Conservation (phyloP, 2,797 vertebrate genomes). For the Catharus ustulatus region DNA sequence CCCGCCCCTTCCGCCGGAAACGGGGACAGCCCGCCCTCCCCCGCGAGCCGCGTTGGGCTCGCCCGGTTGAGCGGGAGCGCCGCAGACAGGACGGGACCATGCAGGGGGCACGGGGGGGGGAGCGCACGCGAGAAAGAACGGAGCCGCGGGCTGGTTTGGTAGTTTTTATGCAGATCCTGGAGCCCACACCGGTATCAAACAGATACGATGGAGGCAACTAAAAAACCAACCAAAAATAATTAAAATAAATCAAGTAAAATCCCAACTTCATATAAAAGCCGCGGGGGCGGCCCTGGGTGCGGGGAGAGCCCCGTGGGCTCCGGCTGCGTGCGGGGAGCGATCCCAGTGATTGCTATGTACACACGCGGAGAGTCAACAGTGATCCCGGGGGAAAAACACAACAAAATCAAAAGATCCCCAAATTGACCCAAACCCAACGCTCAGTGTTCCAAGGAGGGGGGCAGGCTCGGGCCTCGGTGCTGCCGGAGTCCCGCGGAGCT, state of each 20-base stretch:
- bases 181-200: slow-evolving; percentile 43
- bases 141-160: neutral
- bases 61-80: neutral
- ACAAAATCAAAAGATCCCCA: neutral
- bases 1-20: neutral
- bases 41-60: neutral
- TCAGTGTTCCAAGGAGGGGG: neutral
- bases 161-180: slow-evolving; percentile 36
- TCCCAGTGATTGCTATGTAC: slow-evolving; percentile 1
- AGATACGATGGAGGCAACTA: neutral
- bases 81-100: accelerated
- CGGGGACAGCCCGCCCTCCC: too few relatives aligned
- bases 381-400: neutral
- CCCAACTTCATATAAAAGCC: slow-evolving; percentile 26
- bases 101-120: accelerated
- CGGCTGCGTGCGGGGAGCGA: neutral
- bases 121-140: neutral
- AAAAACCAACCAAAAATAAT: neutral
- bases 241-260: slow-evolving; percentile 23
- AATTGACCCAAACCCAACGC: neutral
- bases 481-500: neutral
- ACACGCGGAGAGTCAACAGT: neutral
- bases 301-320: neutral
- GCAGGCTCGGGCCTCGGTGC: neutral
- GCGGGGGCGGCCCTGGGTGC: neutral